Evolutionary conservation across 2,113 vertebrate species (phyloP).

Genomic region (Clupea harengus): DNA sequence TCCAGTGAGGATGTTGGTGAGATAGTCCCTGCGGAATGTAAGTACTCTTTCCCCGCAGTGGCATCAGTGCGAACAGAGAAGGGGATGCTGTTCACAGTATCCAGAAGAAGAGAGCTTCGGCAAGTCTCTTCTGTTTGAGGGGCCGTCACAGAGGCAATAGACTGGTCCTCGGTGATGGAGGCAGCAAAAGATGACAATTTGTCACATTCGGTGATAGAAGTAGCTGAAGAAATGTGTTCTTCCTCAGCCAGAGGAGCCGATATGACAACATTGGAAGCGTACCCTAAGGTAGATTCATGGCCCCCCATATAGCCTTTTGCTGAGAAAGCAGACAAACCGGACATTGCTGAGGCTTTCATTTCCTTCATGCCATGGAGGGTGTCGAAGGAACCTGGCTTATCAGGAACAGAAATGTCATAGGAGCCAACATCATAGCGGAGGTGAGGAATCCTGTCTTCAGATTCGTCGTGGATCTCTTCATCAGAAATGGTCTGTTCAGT

Average conservation of each 20-base stretch:
- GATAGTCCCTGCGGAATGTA: slow-evolving; percentile 94
- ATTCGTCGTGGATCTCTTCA: slow-evolving; percentile 93
- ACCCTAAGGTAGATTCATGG: slow-evolving; percentile 80
- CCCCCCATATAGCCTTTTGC: slow-evolving; percentile 72
- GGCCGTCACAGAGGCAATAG: slow-evolving; percentile 88
- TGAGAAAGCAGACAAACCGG: slow-evolving; percentile 63
- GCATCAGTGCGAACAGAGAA: slow-evolving; percentile 82
- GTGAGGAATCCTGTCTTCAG: slow-evolving; percentile 85
- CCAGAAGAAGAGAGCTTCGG: slow-evolving; percentile 84
- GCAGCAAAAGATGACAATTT: slow-evolving; percentile 96
- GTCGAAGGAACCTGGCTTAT: slow-evolving; percentile 80
- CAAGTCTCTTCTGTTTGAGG: slow-evolving; percentile 90
- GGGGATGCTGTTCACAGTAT: slow-evolving; percentile 85
- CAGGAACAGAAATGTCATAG: slow-evolving; percentile 84
- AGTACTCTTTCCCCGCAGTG: slow-evolving; percentile 88
- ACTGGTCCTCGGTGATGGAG: slow-evolving; percentile 94
- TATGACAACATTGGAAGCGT: slow-evolving; percentile 79
- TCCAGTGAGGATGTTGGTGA: slow-evolving; percentile 96
- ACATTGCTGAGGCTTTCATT: slow-evolving; percentile 62
- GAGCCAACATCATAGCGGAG: slow-evolving; percentile 79
- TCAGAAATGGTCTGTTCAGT: slow-evolving; percentile 97
- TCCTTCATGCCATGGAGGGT: slow-evolving; percentile 78
- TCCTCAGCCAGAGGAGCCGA: slow-evolving; percentile 94
- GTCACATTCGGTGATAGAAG: slow-evolving; percentile 96
- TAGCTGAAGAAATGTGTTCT: slow-evolving; percentile 94